Percentiles rank a stretch among this genome's conserved stretches.
Evolutionary conservation across 2,113 vertebrate species (phyloP).

Genomic region (Struthidea cinerea): DNA sequence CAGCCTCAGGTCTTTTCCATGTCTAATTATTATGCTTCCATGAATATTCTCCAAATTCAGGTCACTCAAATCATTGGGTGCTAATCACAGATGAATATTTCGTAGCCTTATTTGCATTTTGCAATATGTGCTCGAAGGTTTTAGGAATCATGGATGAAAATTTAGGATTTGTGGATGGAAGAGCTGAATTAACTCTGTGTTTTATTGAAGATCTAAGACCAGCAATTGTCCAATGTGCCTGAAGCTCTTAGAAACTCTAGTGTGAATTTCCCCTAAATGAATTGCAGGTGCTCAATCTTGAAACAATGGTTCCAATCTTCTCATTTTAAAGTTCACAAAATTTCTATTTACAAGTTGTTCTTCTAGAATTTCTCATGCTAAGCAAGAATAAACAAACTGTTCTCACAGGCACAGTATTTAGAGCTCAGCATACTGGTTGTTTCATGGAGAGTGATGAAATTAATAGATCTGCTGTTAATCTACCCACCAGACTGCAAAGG

Average conservation of each 20-base stretch:
- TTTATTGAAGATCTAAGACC: neutral
- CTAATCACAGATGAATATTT: slow-evolving; percentile 15
- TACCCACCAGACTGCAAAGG: neutral
- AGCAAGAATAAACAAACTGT: neutral
- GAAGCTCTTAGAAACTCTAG: neutral
- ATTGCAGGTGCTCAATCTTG: neutral
- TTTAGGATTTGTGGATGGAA: neutral
- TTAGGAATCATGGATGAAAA: neutral
- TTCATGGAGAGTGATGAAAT: neutral
- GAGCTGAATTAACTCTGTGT: neutral
- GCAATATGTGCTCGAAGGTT: neutral
- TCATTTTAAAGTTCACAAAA: neutral
- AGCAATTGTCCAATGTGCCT: neutral
- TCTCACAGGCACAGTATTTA: neutral
- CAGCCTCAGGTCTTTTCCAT: neutral
- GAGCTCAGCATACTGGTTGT: neutral
- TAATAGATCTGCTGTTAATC: neutral
- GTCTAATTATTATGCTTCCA: neutral
- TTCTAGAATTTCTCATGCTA: neutral
- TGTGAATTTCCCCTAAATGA: neutral
- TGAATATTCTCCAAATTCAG: slow-evolving; percentile 31
- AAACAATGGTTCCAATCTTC: neutral
- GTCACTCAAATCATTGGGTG: neutral
- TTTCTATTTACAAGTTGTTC: neutral
- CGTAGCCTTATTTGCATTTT: neutral